Conservation (phyloP, 2,113 vertebrate genomes). For the Pontoporia blainvillei region DNA sequence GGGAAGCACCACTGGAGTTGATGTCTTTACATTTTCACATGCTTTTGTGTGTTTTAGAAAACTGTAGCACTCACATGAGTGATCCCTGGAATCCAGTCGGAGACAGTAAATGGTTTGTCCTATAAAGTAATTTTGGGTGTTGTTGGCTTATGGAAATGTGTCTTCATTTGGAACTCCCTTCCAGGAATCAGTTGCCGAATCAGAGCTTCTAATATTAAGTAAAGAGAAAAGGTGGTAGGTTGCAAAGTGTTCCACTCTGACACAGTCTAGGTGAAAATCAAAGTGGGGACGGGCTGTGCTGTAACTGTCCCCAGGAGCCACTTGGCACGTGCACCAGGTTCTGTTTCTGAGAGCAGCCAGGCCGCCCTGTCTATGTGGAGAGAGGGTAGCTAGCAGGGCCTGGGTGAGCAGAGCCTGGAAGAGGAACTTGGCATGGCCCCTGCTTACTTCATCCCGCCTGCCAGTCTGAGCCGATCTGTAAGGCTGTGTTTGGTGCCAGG, state of each 20-base stretch:
- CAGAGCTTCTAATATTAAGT: not conserved
- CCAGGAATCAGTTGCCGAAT: not conserved
- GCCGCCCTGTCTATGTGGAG: not conserved
- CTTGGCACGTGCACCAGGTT: not conserved
- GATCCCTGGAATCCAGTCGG: not conserved
- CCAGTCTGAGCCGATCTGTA: constrained; percentile 58
- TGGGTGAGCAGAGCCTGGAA: not conserved
- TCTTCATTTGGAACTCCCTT: constrained; percentile 1
- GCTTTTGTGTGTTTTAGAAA: constrained; percentile 1
- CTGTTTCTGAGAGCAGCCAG: not conserved
- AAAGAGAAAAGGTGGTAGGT: not conserved
- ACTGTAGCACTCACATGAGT: not conserved
- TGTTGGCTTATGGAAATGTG: not conserved
- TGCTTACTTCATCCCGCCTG: constrained; percentile 53
- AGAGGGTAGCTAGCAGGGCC: not conserved
- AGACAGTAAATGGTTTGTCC: not conserved
- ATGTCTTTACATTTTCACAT: not conserved
- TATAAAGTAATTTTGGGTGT: not conserved
- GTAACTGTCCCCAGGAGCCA: not conserved
- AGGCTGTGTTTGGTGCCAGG: constrained; percentile 63
- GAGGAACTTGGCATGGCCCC: constrained; percentile 47
- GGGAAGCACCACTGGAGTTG: not conserved
- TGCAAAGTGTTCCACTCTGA: not conserved
- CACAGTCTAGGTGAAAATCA: not conserved
- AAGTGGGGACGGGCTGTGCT: not conserved